Conservation (phyloP, 2,888 invertebrate species). For the Limnephilus marmoratus region DNA sequence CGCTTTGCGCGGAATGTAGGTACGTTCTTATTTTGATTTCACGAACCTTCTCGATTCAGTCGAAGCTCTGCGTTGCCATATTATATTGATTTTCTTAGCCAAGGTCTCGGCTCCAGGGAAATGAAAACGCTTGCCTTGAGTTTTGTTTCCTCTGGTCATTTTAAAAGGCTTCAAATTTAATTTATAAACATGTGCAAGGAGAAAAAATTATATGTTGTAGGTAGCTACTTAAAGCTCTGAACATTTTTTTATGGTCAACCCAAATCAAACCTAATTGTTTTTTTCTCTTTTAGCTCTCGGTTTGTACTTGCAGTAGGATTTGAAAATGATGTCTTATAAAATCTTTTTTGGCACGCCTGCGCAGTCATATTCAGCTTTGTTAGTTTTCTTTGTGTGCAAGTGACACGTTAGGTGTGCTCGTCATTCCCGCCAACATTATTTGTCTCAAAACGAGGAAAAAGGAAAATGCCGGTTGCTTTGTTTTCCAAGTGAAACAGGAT, state of each 20-base stretch:
- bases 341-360: conserved; percentile 27
- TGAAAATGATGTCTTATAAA: not conserved
- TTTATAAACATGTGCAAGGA: not conserved
- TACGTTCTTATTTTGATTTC: conserved; percentile 24
- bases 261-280: not conserved
- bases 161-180: not conserved
- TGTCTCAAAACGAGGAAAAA: not conserved
- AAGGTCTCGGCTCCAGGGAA: conserved; percentile 24
- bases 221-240: not conserved
- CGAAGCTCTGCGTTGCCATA: conserved; percentile 36
- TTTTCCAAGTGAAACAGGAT: not conserved
- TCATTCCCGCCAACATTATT: conserved; percentile 31
- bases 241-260: no score
- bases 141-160: not conserved
- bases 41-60: conserved; percentile 1
- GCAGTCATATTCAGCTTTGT: conserved; percentile 36
- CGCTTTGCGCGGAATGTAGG: not conserved
- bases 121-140: not conserved
- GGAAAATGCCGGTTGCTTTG: not conserved
- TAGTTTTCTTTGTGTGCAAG: conserved; percentile 52
- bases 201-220: not conserved
- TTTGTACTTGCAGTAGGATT: not conserved
- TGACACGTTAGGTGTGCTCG: conserved; percentile 19
- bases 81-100: conserved; percentile 44
- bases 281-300: not conserved